Conservation (phyloP, 2,888 invertebrate species). For the Sinentomon sp. region DNA sequence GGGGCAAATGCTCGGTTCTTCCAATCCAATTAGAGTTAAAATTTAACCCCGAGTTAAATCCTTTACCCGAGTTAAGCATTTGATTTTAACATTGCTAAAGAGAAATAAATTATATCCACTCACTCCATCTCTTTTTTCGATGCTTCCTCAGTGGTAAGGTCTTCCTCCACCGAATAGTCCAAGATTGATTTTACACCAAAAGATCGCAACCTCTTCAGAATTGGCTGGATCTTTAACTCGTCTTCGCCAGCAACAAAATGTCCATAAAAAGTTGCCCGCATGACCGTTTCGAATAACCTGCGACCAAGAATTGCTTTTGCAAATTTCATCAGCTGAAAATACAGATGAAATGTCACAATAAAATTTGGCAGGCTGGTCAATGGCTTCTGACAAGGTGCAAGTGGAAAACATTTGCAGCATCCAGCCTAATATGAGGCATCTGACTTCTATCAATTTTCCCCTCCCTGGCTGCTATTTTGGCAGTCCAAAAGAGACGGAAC, state of each 20-base stretch:
- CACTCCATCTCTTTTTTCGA: conserved; percentile 81
- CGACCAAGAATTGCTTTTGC: conserved; percentile 46
- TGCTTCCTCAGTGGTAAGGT: conserved; percentile 72
- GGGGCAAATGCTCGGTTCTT: too few relatives aligned
- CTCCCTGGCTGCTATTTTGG: too few relatives aligned
- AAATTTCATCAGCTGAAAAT: conserved; percentile 59
- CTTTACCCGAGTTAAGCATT: too few relatives aligned
- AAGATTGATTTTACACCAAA: conserved; percentile 97
- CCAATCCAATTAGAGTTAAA: not conserved
- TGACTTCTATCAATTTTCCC: too few relatives aligned
- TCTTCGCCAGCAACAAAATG: conserved; percentile 98
- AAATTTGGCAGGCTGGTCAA: too few relatives aligned
- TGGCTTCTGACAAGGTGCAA: too few relatives aligned
- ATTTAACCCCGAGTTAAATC: not conserved
- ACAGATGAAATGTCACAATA: too few relatives aligned
- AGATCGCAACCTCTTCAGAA: conserved; percentile 52
- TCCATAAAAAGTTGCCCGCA: conserved; percentile 91
- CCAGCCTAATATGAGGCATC: too few relatives aligned
- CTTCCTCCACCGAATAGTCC: conserved; percentile 95
- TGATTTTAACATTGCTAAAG: not conserved
- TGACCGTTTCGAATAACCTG: conserved; percentile 45
- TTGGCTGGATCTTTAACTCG: conserved; percentile 55
- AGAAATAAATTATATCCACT: too few relatives aligned
- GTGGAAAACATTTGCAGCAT: too few relatives aligned
- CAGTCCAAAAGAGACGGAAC: too few relatives aligned